Evolutionary conservation across 2,888 invertebrate genomes (phyloP).

Genomic region (Pherbina coryleti): DNA sequence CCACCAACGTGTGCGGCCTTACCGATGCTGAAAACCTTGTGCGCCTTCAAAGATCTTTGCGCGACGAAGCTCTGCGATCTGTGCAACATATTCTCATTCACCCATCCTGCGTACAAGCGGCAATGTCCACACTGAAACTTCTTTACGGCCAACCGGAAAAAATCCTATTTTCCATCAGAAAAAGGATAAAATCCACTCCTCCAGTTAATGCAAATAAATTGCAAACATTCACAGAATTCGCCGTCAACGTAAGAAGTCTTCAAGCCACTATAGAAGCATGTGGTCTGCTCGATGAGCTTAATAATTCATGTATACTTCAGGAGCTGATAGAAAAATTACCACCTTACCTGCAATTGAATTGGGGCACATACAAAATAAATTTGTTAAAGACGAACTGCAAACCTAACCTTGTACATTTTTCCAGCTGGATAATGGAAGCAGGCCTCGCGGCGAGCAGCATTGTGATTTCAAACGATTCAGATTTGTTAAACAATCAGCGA

Average conservation of each 20-base stretch:
- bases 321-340: constrained; percentile 43
- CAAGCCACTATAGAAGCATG: constrained; percentile 41
- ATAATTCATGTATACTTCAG: constrained; percentile 44
- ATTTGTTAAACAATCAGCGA: constrained; percentile 3
- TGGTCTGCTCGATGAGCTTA: constrained; percentile 37
- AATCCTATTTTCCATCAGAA: constrained; percentile 39
- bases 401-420: constrained; percentile 34
- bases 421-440: constrained; percentile 37
- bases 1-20: constrained; percentile 41
- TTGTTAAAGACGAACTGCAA: constrained; percentile 32
- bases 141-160: constrained; percentile 44
- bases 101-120: constrained; percentile 36
- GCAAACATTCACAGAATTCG: constrained; percentile 42
- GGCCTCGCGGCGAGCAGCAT: constrained; percentile 37
- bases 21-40: constrained; percentile 43
- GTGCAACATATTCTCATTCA: constrained; percentile 34
- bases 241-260: constrained; percentile 34
- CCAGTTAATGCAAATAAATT: constrained; percentile 42
- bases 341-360: constrained; percentile 27
- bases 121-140: constrained; percentile 38
- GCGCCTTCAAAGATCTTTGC: constrained; percentile 30
- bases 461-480: too few species aligned
- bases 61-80: constrained; percentile 33
- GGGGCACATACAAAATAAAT: constrained; percentile 31
- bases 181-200: constrained; percentile 41